Base-by-base conservation (phyloP, 2,113 vertebrate genomes). In the Procavia capensis region DNA sequence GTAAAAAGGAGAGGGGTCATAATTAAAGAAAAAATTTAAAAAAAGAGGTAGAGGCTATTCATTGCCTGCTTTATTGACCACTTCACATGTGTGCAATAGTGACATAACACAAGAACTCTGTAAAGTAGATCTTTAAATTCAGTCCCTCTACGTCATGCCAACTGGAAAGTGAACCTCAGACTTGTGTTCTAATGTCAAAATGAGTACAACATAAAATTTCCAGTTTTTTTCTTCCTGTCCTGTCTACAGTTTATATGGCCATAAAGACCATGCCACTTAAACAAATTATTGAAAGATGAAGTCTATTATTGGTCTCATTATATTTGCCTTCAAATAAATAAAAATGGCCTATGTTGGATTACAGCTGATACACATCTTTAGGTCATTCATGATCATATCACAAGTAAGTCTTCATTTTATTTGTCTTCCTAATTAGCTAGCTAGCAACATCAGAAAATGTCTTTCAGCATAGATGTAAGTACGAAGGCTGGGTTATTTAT, bases 401-500 rank as follows among this genome's bases (percentile, higher is more conserved):
- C 81, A 29, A 47, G 9, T 86, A 61, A 5, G 5, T 39, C 16
- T 3, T 66, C 29, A 43, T 68, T 87, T 90, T 24, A 16, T 63
- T 94, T 64, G 57, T 91, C 45, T 50, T 88, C 8, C 10, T 76
- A 81, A 93, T 68, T 86, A n/a, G n/a, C n/a, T n/a, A n/a, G n/a
- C n/a, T n/a, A n/a, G n/a, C n/a, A n/a, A n/a, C n/a, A n/a, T 22
- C 16, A 93, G 29, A 89, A 47, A 39, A 83, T n/a, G 43, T 6
- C 85, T 91, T 93, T 54, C 9, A 47, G 88, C 16, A 36, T 39
- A 86, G 43, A 5, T 64, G 2, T 57, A 47, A 29, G 3, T 45
- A 31, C 6, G 13, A 64, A 81, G 34, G 0, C 6, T 76, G 8
- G 4, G 22, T 64, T 70, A 70, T 54, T 63, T 57, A 24, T 6